Base-by-base conservation (phyloP, 1,140 invertebrate genomes). In the Dolichoris vasculosae region DNA sequence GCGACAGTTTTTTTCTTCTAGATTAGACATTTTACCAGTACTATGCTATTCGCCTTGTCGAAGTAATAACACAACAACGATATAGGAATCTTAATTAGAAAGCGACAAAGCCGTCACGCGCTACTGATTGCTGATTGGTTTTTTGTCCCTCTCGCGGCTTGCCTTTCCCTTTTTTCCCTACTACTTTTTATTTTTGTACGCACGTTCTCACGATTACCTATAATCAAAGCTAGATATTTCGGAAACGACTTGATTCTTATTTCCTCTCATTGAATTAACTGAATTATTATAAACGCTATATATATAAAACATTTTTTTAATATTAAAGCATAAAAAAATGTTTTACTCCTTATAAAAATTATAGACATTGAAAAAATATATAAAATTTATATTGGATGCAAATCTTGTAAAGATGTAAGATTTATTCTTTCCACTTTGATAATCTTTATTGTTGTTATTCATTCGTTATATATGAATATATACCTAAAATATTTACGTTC, bases 221-320 rank as follows among this genome's bases (percentile, higher is more conserved):
- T 84, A 84, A 79, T 84, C 64, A 79, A 77, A 84, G 76, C 75
- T 79, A 46, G 76, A 83, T 77, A 77, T 77, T 83, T 83, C 26
- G 23, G 26, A 67, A 83, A 77, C 23, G 40, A 77, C n/a, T 55
- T 32, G 82, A 59, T n/a, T 59, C n/a, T 46, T 26, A 90, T 87
- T 86, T 89, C 89, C 87, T 86, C 87, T 73, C 38, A 20, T 9
- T 23, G 23, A 23, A 32, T 75, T 84, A 78, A 85, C 88, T 89
- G 87, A 88, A 88, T 90, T 88, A 88, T 30, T 63, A 63, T 63
- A 23, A 63, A 30, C n/a, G 59, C 11, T 30, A 30, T 17, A 51
- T 51, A 51, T 8, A 17, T 7, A 13, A 51, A 9, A 11, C 4
- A 26, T 30, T 63, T 63, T 63, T 63, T 26, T n/a, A 63, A 63